Evolutionary conservation across 2,797 vertebrate species (phyloP).

Genomic region (Phylloscopus collybita): DNA sequence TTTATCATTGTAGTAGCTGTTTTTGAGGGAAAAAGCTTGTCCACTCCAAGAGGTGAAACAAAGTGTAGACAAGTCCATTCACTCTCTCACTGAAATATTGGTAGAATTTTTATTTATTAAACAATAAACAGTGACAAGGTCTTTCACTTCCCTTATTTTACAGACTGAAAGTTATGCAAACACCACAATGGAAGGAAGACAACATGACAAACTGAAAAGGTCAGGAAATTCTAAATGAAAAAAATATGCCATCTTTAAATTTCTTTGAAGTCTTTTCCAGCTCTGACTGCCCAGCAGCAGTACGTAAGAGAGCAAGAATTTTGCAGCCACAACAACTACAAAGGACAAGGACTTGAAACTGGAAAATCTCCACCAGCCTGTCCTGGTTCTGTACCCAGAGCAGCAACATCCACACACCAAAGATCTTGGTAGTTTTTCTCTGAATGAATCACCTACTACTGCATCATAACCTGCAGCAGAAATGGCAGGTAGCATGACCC

Average conservation of each 20-base stretch:
- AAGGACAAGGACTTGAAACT: background rate
- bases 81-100: background rate
- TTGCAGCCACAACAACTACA: background rate
- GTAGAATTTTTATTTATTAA: background rate
- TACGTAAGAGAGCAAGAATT: background rate
- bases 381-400: background rate
- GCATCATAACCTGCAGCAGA: background rate
- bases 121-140: background rate
- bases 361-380: background rate
- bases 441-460: background rate
- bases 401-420: background rate
- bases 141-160: slow-evolving; percentile 49
- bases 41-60: background rate
- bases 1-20: background rate
- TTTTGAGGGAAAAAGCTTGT: background rate
- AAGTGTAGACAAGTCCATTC: background rate
- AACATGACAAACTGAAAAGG: slow-evolving; percentile 21
- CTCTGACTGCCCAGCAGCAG: background rate
- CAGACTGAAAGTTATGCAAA: slow-evolving; percentile 31
- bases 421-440: background rate
- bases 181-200: background rate
- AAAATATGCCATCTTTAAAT: slow-evolving; percentile 25
- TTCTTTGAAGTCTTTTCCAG: slow-evolving; percentile 50
- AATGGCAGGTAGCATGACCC: background rate
- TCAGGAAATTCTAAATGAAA: slow-evolving; percentile 52